These are phyloP conservation scores for Hyles vespertilio DNA, from an alignment of 1,140 invertebrate genomes.

Conservation along the genomic window DNA sequence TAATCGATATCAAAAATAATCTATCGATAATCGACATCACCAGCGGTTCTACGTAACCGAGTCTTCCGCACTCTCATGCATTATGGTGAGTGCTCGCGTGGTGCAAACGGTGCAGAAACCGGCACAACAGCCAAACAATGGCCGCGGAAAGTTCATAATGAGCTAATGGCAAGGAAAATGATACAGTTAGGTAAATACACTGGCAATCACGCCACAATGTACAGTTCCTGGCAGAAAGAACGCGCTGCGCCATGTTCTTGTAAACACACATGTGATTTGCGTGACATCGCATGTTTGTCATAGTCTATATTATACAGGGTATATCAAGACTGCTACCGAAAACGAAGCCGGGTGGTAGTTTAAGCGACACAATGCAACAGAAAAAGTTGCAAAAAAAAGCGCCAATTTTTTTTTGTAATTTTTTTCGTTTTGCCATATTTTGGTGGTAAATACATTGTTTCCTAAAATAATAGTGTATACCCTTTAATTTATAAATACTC, in stretches of 20 bases:
- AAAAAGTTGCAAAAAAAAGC: no score
- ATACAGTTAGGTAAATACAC: constrained; percentile 1
- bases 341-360: no score
- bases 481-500: no score
- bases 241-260: background rate
- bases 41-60: constrained; percentile 11
- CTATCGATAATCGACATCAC: constrained; percentile 12
- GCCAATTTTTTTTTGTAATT: no score
- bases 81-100: constrained; percentile 6
- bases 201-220: background rate
- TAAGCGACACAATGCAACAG: no score
- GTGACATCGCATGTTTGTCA: no score
- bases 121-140: constrained; percentile 24
- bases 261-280: no score
- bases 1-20: background rate
- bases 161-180: background rate
- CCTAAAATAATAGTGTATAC: no score
- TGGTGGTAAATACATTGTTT: no score
- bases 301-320: no score
- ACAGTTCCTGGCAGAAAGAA: background rate
- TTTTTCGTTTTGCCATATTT: no score
- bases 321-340: no score
- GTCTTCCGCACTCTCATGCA: constrained; percentile 29
- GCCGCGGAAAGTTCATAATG: constrained; percentile 16
- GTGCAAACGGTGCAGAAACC: constrained; percentile 10